These are phyloP conservation scores for Spongia lamella DNA, from an alignment of 37 sponge, comb jelly and placozoan species.

Conservation along the genomic window DNA sequence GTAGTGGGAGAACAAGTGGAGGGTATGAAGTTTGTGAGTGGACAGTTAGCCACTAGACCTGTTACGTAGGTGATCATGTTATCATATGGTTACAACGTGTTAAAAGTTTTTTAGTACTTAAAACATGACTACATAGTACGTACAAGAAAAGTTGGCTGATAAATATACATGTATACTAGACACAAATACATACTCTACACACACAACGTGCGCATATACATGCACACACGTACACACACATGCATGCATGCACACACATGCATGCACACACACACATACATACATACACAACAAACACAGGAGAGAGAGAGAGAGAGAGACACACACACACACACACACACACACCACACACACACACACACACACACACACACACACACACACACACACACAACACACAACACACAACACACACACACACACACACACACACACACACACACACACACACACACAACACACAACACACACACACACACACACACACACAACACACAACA, in stretches of 20 bases:
- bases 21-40: constrained; percentile 43
- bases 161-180: not conserved
- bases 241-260: not conserved
- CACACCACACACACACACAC: not conserved
- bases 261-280: not conserved
- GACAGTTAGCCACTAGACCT: constrained; percentile 78
- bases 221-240: not conserved
- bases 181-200: too few species aligned
- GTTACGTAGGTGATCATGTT: not conserved
- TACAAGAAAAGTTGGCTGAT: too few species aligned
- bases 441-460: too few species aligned
- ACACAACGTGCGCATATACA: too few species aligned
- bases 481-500: not conserved
- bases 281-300: not conserved
- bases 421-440: too few species aligned
- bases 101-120: too few species aligned
- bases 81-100: not conserved
- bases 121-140: too few species aligned
- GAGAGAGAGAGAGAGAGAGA: constrained; percentile 3
- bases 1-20: constrained; percentile 59
- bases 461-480: constrained; percentile 1
- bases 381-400: not conserved
- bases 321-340: not conserved
- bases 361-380: too few species aligned
- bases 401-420: not conserved